A percentile compares a stretch with the other conserved stretches of the same genome.
Conservation (phyloP, 2,113 vertebrate genomes). For the Chloroceryle aenea region DNA sequence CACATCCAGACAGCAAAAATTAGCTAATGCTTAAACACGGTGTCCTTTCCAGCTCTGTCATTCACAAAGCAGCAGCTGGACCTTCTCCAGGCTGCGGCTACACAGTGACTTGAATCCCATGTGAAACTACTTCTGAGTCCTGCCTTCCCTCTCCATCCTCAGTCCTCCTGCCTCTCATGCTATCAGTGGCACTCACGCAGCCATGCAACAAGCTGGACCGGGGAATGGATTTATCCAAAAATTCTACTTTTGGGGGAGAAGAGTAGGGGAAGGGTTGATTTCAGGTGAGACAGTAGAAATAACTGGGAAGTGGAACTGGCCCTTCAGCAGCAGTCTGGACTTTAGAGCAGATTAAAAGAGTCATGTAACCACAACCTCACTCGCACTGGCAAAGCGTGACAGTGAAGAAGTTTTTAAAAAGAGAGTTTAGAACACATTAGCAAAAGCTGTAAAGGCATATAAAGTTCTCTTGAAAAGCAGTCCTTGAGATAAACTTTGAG, state of each 20-base stretch:
- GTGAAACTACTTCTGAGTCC: not conserved
- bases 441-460: not conserved
- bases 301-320: fast-evolving
- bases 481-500: not conserved
- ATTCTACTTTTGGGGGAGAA: not conserved
- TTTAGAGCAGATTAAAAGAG: not conserved
- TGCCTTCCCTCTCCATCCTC: not conserved
- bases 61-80: not conserved
- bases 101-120: not conserved
- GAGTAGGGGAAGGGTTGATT: not conserved
- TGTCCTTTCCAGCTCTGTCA: not conserved
- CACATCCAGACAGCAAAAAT: not conserved
- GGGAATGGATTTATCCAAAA: not conserved
- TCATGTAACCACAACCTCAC: not conserved
- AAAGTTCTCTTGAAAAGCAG: not conserved
- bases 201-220: not conserved
- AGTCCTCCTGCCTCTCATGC: not conserved
- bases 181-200: not conserved
- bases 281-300: not conserved
- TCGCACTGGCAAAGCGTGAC: not conserved
- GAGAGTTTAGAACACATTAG: not conserved
- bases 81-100: not conserved
- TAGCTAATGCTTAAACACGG: not conserved
- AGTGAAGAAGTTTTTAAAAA: not conserved
- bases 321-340: not conserved